Evolutionary conservation across 2,113 vertebrate genomes (phyloP).

Genomic region (Microtus oregoni): DNA sequence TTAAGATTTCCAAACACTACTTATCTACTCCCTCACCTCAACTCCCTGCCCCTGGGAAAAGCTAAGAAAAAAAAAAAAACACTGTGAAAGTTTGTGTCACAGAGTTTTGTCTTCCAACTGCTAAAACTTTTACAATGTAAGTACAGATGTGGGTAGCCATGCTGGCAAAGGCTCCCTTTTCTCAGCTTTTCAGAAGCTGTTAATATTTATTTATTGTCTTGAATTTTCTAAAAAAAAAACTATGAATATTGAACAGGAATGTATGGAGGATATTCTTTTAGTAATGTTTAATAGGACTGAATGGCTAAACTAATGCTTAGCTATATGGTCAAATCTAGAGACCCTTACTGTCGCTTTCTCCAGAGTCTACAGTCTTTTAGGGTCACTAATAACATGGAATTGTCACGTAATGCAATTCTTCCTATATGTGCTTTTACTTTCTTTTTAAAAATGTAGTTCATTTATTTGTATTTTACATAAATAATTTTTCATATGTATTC

Average conservation of each 20-base stretch:
- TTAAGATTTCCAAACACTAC: constrained; percentile 7
- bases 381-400: background rate
- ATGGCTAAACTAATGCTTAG: constrained; percentile 2
- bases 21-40: background rate
- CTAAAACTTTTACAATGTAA: background rate
- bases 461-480: background rate
- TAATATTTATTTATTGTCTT: background rate
- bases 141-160: background rate
- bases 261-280: background rate
- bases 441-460: background rate
- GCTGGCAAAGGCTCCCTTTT: constrained; percentile 4
- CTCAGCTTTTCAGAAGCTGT: constrained; percentile 32
- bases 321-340: background rate
- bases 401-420: background rate
- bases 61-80: constrained; percentile 27
- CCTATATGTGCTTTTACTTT: background rate
- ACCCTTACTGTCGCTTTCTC: background rate
- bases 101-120: background rate
- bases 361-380: constrained; percentile 24
- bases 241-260: background rate
- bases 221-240: constrained; percentile 45
- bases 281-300: constrained; percentile 26
- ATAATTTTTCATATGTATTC: background rate
- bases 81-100: background rate
- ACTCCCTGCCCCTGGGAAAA: background rate